Evolutionary conservation across 2,113 vertebrate genomes (phyloP).

Genomic region (Zapornia atra): DNA sequence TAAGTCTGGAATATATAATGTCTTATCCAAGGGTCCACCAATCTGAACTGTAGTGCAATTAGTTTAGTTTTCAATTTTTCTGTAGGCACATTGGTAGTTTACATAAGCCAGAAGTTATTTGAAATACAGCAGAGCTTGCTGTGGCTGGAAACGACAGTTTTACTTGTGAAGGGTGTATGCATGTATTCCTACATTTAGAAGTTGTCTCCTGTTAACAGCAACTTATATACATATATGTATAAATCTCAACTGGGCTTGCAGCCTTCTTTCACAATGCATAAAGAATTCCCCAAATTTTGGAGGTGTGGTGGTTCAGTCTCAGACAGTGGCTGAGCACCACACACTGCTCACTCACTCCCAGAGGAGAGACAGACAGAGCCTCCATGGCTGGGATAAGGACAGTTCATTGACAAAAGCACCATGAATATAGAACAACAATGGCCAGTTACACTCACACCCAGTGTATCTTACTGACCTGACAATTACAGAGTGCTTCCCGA

Average conservation of each 20-base stretch:
- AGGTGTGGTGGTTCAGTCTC: too few species aligned
- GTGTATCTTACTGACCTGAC: too few species aligned
- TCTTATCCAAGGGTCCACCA: neutral
- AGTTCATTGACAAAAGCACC: too few species aligned
- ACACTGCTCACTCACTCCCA: too few species aligned
- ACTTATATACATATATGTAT: neutral
- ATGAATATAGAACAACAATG: too few species aligned
- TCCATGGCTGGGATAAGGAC: too few species aligned
- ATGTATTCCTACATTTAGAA: neutral
- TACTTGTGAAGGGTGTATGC: neutral
- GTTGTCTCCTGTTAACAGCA: neutral
- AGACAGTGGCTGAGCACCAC: too few species aligned
- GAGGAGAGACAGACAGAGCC: too few species aligned
- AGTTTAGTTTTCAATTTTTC: neutral
- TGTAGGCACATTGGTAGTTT: neutral
- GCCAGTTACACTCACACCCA: too few species aligned
- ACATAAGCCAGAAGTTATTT: neutral
- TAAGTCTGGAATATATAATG: neutral
- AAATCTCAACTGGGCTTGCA: neutral
- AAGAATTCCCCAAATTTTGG: neutral
- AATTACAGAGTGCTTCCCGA: too few species aligned
- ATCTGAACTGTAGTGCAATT: neutral
- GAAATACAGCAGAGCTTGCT: neutral
- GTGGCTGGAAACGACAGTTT: neutral
- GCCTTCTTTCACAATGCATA: neutral